Conservation (phyloP, 2,113 vertebrate species). For the Ranitomeya variabilis region DNA sequence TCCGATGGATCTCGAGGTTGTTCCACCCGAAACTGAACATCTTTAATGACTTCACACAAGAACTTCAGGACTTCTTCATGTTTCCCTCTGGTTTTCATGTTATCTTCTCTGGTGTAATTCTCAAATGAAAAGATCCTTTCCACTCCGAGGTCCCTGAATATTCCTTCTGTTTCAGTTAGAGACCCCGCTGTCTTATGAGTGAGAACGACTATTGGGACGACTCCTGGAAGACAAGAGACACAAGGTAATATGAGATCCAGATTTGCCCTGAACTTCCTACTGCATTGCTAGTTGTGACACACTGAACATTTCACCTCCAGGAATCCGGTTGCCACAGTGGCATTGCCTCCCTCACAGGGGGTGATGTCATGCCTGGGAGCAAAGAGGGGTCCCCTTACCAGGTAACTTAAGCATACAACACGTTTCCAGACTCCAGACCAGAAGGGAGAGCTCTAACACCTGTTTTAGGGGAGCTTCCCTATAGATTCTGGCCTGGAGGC, state of each 20-base stretch:
- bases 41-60: background rate
- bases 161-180: background rate
- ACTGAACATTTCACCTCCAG: too few relatives aligned
- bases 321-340: too few relatives aligned
- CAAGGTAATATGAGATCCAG: background rate
- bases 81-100: background rate
- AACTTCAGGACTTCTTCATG: constrained; percentile 1
- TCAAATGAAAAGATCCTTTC: constrained; percentile 17
- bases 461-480: too few relatives aligned
- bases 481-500: too few relatives aligned
- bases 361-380: too few relatives aligned
- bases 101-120: constrained; percentile 17
- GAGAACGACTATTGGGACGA: constrained; percentile 11
- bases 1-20: background rate
- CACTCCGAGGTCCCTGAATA: background rate
- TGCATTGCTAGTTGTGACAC: too few relatives aligned
- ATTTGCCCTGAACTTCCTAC: background rate
- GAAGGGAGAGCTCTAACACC: too few relatives aligned
- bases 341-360: too few relatives aligned
- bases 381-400: too few relatives aligned
- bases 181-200: background rate
- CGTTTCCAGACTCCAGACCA: too few relatives aligned
- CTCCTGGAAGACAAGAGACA: background rate
- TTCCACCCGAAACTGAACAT: background rate
- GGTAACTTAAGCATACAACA: too few relatives aligned